Evolutionary conservation across 2,113 vertebrate species (phyloP).

Genomic region (Sylvia atricapilla): DNA sequence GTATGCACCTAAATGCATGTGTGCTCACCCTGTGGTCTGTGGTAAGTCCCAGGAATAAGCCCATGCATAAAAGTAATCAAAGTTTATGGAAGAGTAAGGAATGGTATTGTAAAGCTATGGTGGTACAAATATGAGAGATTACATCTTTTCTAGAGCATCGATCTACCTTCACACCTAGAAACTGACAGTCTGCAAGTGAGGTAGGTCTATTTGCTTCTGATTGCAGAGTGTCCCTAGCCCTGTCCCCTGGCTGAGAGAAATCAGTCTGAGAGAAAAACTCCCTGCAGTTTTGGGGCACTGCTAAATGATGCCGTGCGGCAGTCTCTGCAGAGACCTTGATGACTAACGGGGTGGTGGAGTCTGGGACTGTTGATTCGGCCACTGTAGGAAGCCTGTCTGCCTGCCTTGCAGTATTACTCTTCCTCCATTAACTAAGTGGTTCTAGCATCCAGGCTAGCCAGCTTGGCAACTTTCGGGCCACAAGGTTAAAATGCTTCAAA

Average conservation of each 20-base stretch:
- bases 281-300: background rate
- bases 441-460: background rate
- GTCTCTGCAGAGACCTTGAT: background rate
- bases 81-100: background rate
- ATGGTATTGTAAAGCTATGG: background rate
- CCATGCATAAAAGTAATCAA: background rate
- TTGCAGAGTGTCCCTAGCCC: background rate
- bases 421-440: background rate
- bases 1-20: background rate
- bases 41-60: background rate
- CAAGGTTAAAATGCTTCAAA: slow-evolving; percentile 4
- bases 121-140: background rate
- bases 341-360: background rate
- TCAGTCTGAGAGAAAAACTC: background rate
- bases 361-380: background rate
- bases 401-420: background rate
- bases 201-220: background rate
- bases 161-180: background rate
- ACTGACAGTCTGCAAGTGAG: background rate
- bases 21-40: fast-evolving
- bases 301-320: background rate
- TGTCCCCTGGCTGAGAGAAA: background rate
- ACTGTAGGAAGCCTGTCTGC: background rate
- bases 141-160: background rate
- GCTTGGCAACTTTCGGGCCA: background rate